Conservation (phyloP, 2,888 invertebrate genomes). For the Protophormia terraenovae region DNA sequence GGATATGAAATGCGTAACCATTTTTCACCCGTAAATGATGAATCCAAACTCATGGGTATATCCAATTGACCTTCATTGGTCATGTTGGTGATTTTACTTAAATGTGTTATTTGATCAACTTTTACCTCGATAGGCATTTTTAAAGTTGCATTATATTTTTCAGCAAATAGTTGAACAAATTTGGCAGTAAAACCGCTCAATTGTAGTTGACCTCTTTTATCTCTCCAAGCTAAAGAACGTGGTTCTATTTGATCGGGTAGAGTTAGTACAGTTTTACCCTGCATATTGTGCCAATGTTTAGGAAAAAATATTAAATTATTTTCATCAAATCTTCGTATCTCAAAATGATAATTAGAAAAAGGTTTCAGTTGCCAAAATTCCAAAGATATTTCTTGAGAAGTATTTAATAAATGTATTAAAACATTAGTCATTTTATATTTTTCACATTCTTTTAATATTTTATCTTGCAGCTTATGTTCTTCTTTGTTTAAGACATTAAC, state of each 20-base stretch:
- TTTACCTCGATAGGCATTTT: background rate
- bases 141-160: constrained; percentile 70
- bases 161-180: constrained; percentile 69
- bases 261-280: constrained; percentile 39
- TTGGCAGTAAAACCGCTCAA: constrained; percentile 69
- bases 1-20: background rate
- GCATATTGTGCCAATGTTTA: constrained; percentile 10
- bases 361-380: constrained; percentile 13
- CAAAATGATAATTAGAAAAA: constrained; percentile 5
- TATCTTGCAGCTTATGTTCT: background rate
- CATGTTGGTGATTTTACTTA: constrained; percentile 4
- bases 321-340: no score
- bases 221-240: constrained; percentile 63
- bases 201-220: constrained; percentile 32
- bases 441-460: background rate
- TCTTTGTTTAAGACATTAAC: background rate
- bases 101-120: background rate
- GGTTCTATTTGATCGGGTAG: constrained; percentile 70
- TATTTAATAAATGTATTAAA: background rate
- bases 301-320: background rate
- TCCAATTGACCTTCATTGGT: background rate
- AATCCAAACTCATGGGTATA: constrained; percentile 2
- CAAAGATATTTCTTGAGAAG: background rate
- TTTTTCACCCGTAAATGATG: background rate
- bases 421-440: constrained; percentile 19